Evolutionary conservation across 1,140 invertebrate species (phyloP).

Genomic region (Dinothrombium tinctorium): DNA sequence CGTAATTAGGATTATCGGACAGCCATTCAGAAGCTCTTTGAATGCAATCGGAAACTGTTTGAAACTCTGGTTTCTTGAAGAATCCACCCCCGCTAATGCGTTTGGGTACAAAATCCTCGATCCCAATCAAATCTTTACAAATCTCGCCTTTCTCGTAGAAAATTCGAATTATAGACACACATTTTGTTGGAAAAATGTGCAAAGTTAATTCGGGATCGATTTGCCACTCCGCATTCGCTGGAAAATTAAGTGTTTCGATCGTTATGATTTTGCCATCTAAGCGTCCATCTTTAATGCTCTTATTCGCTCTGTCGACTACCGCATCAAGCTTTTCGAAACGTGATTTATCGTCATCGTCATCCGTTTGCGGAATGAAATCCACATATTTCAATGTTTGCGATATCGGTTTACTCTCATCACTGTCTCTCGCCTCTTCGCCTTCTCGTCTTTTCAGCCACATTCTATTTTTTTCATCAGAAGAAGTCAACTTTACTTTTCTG

Average conservation of each 20-base stretch:
- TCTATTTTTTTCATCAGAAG: too few relatives aligned
- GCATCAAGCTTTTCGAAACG: constrained; percentile 8
- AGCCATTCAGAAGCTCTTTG: constrained; percentile 5
- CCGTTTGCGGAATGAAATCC: constrained; percentile 6
- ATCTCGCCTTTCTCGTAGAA: constrained; percentile 3
- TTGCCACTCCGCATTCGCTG: constrained; percentile 8
- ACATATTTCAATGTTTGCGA: constrained; percentile 3
- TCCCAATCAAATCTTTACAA: background rate
- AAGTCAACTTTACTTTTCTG: too few relatives aligned
- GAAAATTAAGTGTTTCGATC: constrained; percentile 7
- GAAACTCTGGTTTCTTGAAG: constrained; percentile 10
- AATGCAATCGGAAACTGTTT: constrained; percentile 3
- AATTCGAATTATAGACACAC: constrained; percentile 6
- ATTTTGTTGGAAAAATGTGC: constrained; percentile 3
- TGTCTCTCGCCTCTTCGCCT: too few relatives aligned
- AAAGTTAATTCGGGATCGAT: constrained; percentile 7
- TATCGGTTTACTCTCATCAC: background rate
- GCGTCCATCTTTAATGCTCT: background rate
- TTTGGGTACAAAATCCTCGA: constrained; percentile 8
- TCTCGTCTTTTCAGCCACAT: too few relatives aligned
- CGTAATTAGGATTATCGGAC: background rate
- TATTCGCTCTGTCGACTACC: constrained; percentile 5
- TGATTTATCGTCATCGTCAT: background rate
- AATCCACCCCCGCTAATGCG: constrained; percentile 4
- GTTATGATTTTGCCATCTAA: constrained; percentile 1